Evolutionary conservation across 35 echinoderm and acorn worm genomes (phyloP).

Genomic region (Hemicentrotus pulcherrimus): DNA sequence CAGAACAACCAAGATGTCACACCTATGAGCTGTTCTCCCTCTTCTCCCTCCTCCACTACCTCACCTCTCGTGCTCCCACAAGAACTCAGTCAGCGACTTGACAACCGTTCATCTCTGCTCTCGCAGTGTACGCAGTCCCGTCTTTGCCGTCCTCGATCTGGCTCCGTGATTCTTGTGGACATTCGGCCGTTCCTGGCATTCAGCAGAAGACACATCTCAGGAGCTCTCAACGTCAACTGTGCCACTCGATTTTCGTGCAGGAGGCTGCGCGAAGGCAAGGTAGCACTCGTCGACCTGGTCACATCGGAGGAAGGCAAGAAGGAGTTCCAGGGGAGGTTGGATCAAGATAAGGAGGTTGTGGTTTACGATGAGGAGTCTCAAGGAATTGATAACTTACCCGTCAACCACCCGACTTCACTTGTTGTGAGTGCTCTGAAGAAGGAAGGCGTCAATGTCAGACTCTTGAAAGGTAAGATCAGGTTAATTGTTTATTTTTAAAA

Average conservation of each 20-base stretch:
- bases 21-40: too few relatives aligned
- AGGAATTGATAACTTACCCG: slow-evolving; percentile 66
- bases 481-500: background rate
- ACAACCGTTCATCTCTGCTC: slow-evolving; percentile 31
- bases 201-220: slow-evolving; percentile 82
- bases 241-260: slow-evolving; percentile 68
- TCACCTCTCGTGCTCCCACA: slow-evolving; percentile 40
- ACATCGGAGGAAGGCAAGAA: slow-evolving; percentile 82
- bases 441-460: slow-evolving; percentile 68
- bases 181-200: slow-evolving; percentile 89
- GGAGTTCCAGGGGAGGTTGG: slow-evolving; percentile 53
- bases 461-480: slow-evolving; percentile 79
- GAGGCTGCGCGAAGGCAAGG: slow-evolving; percentile 79
- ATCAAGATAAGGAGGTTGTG: slow-evolving; percentile 76
- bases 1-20: background rate
- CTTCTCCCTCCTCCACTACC: background rate
- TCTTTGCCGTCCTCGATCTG: background rate
- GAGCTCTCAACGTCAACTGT: slow-evolving; percentile 90
- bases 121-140: background rate
- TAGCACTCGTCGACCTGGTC: slow-evolving; percentile 73
- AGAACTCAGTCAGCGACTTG: slow-evolving; percentile 53
- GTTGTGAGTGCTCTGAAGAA: slow-evolving; percentile 79
- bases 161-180: slow-evolving; percentile 79
- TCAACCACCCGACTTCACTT: slow-evolving; percentile 69
- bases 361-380: slow-evolving; percentile 94